phyloP scores from a whole-genome alignment of 2,797 vertebrate species.

The Poeciliopsis turneri region DNA sequence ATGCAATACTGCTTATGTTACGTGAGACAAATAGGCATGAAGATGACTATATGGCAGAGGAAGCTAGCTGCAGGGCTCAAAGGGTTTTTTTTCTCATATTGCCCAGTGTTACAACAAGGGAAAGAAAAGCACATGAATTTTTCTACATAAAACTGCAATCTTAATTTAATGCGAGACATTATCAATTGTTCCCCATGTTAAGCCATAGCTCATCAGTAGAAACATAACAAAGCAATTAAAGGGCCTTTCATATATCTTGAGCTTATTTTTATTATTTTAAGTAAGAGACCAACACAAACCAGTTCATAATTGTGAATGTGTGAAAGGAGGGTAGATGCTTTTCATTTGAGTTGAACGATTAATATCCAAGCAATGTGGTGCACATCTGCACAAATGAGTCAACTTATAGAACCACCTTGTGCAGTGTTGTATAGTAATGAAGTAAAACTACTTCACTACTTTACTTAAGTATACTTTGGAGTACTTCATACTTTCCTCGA shows the following conservation, averaged over 20 bases:
- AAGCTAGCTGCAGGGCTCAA: neutral
- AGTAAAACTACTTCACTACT: too few species aligned
- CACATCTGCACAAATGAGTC: neutral
- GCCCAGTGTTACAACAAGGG: neutral
- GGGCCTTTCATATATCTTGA: neutral
- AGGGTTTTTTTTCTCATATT: neutral
- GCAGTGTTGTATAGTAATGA: too few species aligned
- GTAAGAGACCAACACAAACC: neutral
- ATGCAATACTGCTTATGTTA: neutral
- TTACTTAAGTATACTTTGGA: too few species aligned
- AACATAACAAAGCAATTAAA: neutral
- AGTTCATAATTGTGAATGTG: neutral
- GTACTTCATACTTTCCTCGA: too few species aligned
- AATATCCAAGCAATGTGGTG: neutral
- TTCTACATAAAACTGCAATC: neutral
- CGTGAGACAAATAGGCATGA: neutral
- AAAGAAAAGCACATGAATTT: neutral
- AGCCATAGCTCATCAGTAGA: neutral
- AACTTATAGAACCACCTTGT: neutral
- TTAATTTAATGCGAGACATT: neutral
- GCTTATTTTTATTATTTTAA: neutral
- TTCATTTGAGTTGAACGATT: neutral
- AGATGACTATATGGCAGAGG: neutral
- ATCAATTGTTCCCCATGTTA: neutral
- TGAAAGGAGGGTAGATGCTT: neutral